Evolutionary conservation across 2,888 invertebrate genomes (phyloP), one percentile per base, ranked within the genome.

Genomic region (Linnaemya vulpina): DNA sequence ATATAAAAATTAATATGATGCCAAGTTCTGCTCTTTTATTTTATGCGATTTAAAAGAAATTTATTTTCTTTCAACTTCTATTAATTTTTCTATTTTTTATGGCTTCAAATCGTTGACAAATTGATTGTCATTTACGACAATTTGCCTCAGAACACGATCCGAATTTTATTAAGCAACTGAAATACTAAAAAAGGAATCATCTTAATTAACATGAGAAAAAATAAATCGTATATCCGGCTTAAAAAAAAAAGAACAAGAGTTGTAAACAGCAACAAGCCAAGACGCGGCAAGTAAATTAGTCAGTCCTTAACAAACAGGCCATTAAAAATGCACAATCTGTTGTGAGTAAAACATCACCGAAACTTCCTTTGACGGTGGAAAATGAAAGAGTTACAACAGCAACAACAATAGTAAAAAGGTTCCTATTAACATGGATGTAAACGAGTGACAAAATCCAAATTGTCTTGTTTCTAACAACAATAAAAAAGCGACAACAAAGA

Each of bases 301-400:
- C 46, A 35, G 25, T 76, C 46, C 35, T 11, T 30, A 65, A 51
- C 25, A 20, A 38, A 30, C 8, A n/a, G 17, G 1, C 30, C 11
- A 22, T 53, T 67, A 10, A 67, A 22, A 55, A 67, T 49, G 35
- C 55, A 13, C 10, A 35, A 76, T 49, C 38, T 43, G 17, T 43
- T 65, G 53, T 1, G 8, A n/a, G 15, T 17, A 46, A 4, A 65
- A 46, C 43, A 35, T 8, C 55, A 55, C 67, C 22, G 22, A 35
- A 67, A 46, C 22, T 67, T 67, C 43, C 58, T 58, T 68, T 77
- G 67, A 58, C 76, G 76, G 75, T 11, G 38, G 35, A 15, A 75
- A 17, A 51, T 58, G 35, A 58, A 43, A 38, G 15, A 22, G 46
- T n/a, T 7, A 25, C 10, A 62, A 46, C 20, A 20, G n/a, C 8